A percentile compares a stretch with the other conserved stretches of the same genome.
Evolutionary conservation across 2,797 vertebrate species (phyloP).

Genomic region (Rhinatrema bivittatum): DNA sequence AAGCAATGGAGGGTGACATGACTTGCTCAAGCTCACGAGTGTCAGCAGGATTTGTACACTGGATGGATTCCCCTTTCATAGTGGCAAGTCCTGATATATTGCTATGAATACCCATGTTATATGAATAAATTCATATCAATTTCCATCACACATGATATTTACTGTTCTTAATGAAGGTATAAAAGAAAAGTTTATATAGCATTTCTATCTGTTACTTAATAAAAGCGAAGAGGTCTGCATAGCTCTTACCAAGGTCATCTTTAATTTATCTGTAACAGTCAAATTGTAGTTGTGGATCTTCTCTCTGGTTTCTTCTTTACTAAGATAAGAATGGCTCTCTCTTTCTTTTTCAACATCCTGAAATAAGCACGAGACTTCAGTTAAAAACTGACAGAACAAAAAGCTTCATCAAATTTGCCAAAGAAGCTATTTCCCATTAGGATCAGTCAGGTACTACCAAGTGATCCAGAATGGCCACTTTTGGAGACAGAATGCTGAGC

Average conservation of each 20-base stretch:
- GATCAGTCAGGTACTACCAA: too few relatives aligned
- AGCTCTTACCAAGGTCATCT: conserved; percentile 87
- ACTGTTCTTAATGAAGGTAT: too few relatives aligned
- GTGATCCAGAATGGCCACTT: too few relatives aligned
- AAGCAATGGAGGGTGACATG: too few relatives aligned
- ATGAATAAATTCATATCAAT: too few relatives aligned
- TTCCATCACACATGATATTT: too few relatives aligned
- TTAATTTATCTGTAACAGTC: conserved; percentile 82
- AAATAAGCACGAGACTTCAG: conserved; percentile 13
- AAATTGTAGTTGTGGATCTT: conserved; percentile 84
- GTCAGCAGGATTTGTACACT: too few relatives aligned
- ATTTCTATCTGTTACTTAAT: background rate
- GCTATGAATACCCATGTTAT: background rate
- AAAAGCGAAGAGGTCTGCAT: background rate
- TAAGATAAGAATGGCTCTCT: conserved; percentile 76
- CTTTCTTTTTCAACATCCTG: conserved; percentile 89
- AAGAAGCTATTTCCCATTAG: too few relatives aligned
- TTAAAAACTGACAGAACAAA: conserved; percentile 1
- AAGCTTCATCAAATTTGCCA: too few relatives aligned
- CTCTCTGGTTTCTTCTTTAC: conserved; percentile 82
- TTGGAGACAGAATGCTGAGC: too few relatives aligned
- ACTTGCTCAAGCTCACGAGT: too few relatives aligned
- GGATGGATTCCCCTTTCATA: too few relatives aligned
- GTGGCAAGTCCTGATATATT: rapidly evolving
- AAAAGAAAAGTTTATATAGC: background rate